Evolutionary conservation across 2,797 vertebrate genomes (phyloP).

Genomic region (Myripristis jacobus): DNA sequence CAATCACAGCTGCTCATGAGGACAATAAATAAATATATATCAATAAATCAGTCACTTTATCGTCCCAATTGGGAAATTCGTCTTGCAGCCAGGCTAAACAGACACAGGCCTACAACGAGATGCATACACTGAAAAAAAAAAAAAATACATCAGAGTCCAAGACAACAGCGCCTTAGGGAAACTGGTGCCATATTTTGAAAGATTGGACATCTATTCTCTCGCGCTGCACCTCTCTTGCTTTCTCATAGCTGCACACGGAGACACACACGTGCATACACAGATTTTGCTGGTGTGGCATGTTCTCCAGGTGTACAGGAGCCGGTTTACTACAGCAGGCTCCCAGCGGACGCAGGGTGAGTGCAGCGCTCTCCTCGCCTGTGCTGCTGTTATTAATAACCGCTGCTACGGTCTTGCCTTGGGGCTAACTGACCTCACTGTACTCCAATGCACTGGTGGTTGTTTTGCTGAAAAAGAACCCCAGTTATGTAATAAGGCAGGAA

Average conservation of each 20-base stretch:
- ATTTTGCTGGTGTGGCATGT: conserved; percentile 54
- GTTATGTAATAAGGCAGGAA: conserved; percentile 46
- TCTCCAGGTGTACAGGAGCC: conserved; percentile 57
- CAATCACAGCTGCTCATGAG: no score
- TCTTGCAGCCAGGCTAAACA: no score
- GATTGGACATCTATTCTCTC: not conserved
- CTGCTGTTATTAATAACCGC: conserved; percentile 75
- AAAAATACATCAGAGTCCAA: no score
- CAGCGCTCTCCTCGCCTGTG: conserved; percentile 39
- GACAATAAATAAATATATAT: no score
- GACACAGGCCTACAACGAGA: no score
- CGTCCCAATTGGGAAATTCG: no score
- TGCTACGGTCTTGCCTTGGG: conserved; percentile 61
- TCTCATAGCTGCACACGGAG: not conserved
- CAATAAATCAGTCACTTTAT: no score
- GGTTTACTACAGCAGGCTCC: conserved; percentile 56
- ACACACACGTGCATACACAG: conserved; percentile 12
- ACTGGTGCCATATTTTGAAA: no score
- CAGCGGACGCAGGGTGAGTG: conserved; percentile 39
- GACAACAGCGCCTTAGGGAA: no score
- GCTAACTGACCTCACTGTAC: conserved; percentile 69
- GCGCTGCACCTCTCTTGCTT: not conserved
- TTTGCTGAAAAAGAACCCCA: conserved; percentile 60
- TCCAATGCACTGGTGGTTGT: conserved; percentile 44
- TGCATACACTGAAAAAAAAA: no score